Percentiles rank a stretch among this genome's conserved stretches.
phyloP scores from a whole-genome alignment of 2,113 vertebrate species.

The Nibea coibor region DNA sequence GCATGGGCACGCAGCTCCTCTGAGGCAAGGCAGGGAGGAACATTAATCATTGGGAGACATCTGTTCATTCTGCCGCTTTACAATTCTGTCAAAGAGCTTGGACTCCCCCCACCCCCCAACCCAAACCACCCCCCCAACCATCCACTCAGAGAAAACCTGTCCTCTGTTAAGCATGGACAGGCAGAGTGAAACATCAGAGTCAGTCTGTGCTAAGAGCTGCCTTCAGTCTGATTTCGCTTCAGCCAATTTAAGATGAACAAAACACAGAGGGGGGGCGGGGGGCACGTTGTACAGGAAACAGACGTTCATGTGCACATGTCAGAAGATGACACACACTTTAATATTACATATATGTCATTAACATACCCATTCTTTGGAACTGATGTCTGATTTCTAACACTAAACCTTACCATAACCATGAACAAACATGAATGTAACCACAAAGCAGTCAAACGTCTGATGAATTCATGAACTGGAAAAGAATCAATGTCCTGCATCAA shows the following conservation, averaged over 20 bases:
- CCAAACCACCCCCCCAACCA: slow-evolving; percentile 6
- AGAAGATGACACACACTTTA: not conserved
- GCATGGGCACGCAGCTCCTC: slow-evolving; percentile 70
- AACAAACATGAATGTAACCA: not conserved
- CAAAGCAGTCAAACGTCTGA: not conserved
- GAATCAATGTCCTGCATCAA: not conserved
- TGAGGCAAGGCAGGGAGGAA: slow-evolving; percentile 74
- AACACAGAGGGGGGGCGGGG: slow-evolving; percentile 12
- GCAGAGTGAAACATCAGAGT: slow-evolving; percentile 71
- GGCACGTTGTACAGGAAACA: slow-evolving; percentile 12
- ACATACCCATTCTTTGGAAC: not conserved
- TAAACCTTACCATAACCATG: not conserved
- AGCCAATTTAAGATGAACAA: slow-evolving; percentile 57
- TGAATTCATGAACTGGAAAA: not conserved
- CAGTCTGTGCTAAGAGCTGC: slow-evolving; percentile 46
- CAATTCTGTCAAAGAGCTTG: slow-evolving; percentile 80
- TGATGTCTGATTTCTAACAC: not conserved
- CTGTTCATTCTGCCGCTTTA: slow-evolving; percentile 84
- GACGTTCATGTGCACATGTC: not conserved
- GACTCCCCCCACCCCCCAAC: slow-evolving; percentile 8
- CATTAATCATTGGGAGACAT: slow-evolving; percentile 85
- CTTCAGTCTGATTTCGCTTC: slow-evolving; percentile 64
- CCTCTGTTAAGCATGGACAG: slow-evolving; percentile 63
- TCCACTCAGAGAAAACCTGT: slow-evolving; percentile 65
- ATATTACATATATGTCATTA: slow-evolving; percentile 1